These are phyloP conservation scores for Cephonodes hylas DNA, from an alignment of 2,888 invertebrate species.

Conservation along the genomic window DNA sequence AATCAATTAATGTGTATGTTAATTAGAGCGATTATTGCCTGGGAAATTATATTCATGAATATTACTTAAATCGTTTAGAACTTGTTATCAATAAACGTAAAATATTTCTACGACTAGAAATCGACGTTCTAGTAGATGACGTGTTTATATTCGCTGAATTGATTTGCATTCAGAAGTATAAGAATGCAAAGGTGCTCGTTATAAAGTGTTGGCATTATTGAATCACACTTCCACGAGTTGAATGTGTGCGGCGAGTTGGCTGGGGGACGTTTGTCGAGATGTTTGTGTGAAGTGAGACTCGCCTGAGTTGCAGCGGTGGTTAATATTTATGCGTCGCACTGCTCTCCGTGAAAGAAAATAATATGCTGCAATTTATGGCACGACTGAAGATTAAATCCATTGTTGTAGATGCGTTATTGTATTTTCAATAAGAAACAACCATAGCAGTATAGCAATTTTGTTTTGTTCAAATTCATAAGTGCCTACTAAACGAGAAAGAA, in stretches of 20 bases:
- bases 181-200: neutral
- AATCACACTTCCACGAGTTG: slow-evolving; percentile 1
- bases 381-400: neutral
- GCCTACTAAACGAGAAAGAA: neutral
- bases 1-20: neutral
- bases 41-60: neutral
- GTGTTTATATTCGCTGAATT: neutral
- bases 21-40: neutral
- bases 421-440: neutral
- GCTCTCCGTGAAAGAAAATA: neutral
- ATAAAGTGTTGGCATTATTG: neutral
- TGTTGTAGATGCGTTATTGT: neutral
- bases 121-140: neutral
- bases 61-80: neutral
- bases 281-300: slow-evolving; percentile 3
- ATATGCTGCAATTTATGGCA: neutral
- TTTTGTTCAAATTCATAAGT: neutral
- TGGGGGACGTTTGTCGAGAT: neutral
- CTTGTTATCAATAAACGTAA: neutral
- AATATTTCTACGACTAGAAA: neutral
- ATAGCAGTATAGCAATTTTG: neutral
- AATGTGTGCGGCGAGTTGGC: slow-evolving; percentile 1
- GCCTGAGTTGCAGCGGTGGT: neutral
- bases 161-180: neutral
- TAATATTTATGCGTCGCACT: slow-evolving; percentile 2